A percentile compares a stretch with the other conserved stretches of the same genome.
These are phyloP conservation scores for Coendou prehensilis DNA, from an alignment of 2,797 vertebrate species.

Conservation along the genomic window DNA sequence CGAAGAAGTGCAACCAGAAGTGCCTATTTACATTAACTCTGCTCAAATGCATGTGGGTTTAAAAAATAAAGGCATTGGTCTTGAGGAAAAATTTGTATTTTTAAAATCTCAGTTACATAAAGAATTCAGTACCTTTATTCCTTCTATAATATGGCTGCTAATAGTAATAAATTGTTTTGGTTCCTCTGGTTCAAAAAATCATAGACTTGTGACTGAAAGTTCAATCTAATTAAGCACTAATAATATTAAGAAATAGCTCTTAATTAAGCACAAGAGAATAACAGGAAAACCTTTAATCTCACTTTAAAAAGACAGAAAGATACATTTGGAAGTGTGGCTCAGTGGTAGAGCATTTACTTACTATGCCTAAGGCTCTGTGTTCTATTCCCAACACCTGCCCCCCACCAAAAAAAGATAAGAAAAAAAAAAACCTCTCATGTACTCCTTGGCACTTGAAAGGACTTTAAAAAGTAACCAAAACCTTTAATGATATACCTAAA, in stretches of 20 bases:
- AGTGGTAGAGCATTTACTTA: neutral
- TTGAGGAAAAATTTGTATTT: neutral
- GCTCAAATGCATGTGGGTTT: neutral
- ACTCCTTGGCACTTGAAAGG: neutral
- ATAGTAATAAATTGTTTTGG: neutral
- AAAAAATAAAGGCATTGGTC: neutral
- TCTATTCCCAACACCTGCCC: neutral
- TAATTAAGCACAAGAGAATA: constrained; percentile 30
- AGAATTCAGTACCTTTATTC: constrained; percentile 22
- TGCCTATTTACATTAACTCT: neutral
- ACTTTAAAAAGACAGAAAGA: neutral
- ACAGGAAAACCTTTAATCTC: neutral
- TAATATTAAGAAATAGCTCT: neutral
- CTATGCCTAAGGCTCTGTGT: neutral
- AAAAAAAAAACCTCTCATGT: neutral
- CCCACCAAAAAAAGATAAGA: neutral
- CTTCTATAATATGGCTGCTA: neutral
- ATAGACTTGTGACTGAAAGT: constrained; percentile 17
- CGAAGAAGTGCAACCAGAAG: constrained; percentile 39
- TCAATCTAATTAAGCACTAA: neutral
- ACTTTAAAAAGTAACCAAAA: neutral
- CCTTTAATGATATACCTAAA: neutral
- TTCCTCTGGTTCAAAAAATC: constrained; percentile 18
- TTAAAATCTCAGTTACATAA: neutral
- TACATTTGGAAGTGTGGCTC: neutral